phyloP scores from a whole-genome alignment of 2,797 vertebrate species.

The Myoxocephalus aenaeus region DNA sequence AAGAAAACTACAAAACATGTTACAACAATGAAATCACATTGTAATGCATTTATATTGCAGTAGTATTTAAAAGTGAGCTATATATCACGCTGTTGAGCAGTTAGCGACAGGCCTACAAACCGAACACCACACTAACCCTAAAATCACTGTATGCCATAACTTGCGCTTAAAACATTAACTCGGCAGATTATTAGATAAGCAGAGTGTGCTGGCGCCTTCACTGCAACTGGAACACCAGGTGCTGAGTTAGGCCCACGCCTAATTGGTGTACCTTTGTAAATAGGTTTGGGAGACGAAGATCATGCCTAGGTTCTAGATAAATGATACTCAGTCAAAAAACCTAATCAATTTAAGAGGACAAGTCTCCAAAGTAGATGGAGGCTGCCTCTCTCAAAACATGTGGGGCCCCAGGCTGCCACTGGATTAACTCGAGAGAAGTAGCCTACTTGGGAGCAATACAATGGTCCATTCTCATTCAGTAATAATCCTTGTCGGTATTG shows the following conservation, averaged over 20 bases:
- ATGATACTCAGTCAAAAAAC: background rate
- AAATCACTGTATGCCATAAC: conserved; percentile 15
- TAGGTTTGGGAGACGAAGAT: conserved; percentile 7
- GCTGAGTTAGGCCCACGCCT: background rate
- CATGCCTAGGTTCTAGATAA: background rate
- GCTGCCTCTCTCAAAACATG: conserved; percentile 42
- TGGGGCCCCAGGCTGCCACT: conserved; percentile 56
- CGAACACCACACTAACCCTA: background rate
- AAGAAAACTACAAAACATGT: background rate
- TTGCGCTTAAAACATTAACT: conserved; percentile 38
- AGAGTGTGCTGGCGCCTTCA: conserved; percentile 3
- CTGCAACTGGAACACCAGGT: conserved; percentile 22
- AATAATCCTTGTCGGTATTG: conserved; percentile 91
- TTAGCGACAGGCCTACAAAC: background rate
- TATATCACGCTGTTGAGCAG: background rate
- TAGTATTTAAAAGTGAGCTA: background rate
- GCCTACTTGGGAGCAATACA: conserved; percentile 80
- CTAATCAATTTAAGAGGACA: conserved; percentile 22
- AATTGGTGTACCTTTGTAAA: conserved; percentile 3
- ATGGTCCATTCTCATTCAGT: conserved; percentile 85
- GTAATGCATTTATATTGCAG: background rate
- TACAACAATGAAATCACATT: background rate
- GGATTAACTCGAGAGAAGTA: conserved; percentile 85
- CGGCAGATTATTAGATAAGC: conserved; percentile 47
- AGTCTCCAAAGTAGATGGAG: conserved; percentile 22